These are phyloP conservation scores for Ammodytes dubius DNA, from an alignment of 2,113 vertebrate species.

Conservation along the genomic window DNA sequence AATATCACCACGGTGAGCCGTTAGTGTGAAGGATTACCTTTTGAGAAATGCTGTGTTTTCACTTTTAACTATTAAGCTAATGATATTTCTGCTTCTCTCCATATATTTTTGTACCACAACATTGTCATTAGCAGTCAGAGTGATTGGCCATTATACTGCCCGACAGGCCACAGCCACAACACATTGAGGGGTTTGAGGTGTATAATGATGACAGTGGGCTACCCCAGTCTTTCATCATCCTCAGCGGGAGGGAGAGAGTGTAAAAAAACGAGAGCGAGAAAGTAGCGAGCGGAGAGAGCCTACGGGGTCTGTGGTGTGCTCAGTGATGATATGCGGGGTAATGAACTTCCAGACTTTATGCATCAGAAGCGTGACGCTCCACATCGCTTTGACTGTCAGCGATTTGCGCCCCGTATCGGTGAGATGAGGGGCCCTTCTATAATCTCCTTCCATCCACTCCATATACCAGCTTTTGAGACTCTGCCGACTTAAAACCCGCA, in stretches of 20 bases:
- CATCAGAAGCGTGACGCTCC: slow-evolving; percentile 73
- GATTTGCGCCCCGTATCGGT: slow-evolving; percentile 58
- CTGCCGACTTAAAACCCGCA: slow-evolving; percentile 73
- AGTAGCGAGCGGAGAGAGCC: slow-evolving; percentile 46
- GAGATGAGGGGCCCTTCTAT: slow-evolving; percentile 64
- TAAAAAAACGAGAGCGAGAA: slow-evolving; percentile 24
- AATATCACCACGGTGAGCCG: not conserved
- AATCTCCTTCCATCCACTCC: slow-evolving; percentile 79
- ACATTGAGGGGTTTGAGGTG: slow-evolving; percentile 65
- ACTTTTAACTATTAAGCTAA: slow-evolving; percentile 5
- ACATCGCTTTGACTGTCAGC: slow-evolving; percentile 74
- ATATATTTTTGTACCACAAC: slow-evolving; percentile 33
- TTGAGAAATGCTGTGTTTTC: not conserved
- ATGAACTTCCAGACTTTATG: slow-evolving; percentile 79
- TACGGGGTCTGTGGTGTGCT: slow-evolving; percentile 62
- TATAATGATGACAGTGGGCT: slow-evolving; percentile 55
- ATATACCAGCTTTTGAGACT: slow-evolving; percentile 68
- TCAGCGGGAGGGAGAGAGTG: slow-evolving; percentile 31
- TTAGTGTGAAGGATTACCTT: slow-evolving; percentile 4
- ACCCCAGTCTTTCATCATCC: slow-evolving; percentile 56
- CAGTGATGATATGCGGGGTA: slow-evolving; percentile 79
- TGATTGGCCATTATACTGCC: slow-evolving; percentile 55
- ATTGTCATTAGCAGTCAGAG: slow-evolving; percentile 29
- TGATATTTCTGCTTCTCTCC: slow-evolving; percentile 16
- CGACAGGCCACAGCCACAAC: slow-evolving; percentile 44